phyloP scores from a whole-genome alignment of 30 jellyfish, hydroid and myxozoan genomes.

The Hydra vulgaris region DNA sequence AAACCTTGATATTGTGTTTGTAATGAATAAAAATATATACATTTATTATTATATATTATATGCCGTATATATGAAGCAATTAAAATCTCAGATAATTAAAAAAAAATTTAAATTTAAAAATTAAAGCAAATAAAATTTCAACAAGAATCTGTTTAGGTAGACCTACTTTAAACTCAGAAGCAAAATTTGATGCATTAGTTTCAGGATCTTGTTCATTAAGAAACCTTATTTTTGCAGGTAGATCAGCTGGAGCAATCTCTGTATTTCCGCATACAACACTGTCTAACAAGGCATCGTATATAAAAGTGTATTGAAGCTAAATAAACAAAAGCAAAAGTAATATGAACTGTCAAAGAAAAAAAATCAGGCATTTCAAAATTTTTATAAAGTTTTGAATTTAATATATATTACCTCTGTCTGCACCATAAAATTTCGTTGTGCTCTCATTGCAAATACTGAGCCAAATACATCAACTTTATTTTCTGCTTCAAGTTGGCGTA shows the following conservation, averaged over 20 bases:
- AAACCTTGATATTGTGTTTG: too few relatives aligned
- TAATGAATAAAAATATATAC: too few relatives aligned
- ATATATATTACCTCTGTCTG: constrained; percentile 67
- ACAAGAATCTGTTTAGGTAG: not conserved
- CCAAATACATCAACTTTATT: constrained; percentile 70
- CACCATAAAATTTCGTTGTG: constrained; percentile 81
- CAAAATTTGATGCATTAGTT: constrained; percentile 54
- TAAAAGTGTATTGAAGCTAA: constrained; percentile 79
- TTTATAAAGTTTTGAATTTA: too few relatives aligned
- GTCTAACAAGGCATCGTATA: constrained; percentile 74
- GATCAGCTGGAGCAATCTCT: constrained; percentile 76
- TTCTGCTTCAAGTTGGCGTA: constrained; percentile 72
- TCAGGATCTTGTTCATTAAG: constrained; percentile 73
- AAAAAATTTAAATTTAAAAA: too few relatives aligned
- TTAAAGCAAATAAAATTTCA: too few relatives aligned
- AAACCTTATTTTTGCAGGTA: constrained; percentile 49
- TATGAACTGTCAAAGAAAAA: not conserved
- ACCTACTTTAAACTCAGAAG: constrained; percentile 81
- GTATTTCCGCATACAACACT: constrained; percentile 95
- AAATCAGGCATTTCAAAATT: too few relatives aligned
- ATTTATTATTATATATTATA: too few relatives aligned
- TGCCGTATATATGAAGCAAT: too few relatives aligned
- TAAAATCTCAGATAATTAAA: too few relatives aligned
- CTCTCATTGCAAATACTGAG: constrained; percentile 50
- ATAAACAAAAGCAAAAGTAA: not conserved